These are phyloP conservation scores for Myrmecobius fasciatus DNA, from an alignment of 2,113 vertebrate species.

Conservation along the genomic window DNA sequence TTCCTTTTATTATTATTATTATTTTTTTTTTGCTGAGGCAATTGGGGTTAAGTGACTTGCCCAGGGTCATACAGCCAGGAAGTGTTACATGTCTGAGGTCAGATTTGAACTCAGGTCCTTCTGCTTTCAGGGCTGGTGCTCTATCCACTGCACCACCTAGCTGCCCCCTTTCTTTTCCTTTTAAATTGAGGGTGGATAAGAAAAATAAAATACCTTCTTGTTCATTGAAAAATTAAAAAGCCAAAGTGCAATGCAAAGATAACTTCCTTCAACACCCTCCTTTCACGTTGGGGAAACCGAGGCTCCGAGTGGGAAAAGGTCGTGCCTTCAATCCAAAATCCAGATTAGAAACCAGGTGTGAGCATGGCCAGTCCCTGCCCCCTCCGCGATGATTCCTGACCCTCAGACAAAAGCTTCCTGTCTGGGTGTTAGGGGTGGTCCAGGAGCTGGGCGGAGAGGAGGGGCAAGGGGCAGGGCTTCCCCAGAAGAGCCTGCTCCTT, in stretches of 20 bases:
- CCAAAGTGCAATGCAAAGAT: not conserved
- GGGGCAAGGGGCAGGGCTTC: conserved; percentile 51
- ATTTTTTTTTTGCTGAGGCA: no score
- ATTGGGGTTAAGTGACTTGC: no score
- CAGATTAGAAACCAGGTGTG: conserved; percentile 28
- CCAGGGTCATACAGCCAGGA: no score
- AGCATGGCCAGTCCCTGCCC: not conserved
- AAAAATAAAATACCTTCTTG: not conserved
- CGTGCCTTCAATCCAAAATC: not conserved
- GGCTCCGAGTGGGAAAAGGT: not conserved
- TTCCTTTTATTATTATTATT: no score
- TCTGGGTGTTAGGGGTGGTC: conserved; percentile 49
- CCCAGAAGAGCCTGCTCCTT: conserved; percentile 32
- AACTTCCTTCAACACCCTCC: not conserved
- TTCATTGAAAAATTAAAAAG: not conserved
- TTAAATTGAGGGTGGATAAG: not conserved
- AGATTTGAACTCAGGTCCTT: no score
- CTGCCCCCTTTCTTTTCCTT: not conserved
- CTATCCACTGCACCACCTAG: no score
- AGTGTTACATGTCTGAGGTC: no score
- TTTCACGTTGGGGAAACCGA: not conserved
- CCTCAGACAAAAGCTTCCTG: conserved; percentile 78
- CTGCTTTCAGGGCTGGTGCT: no score
- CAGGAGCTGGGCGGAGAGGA: conserved; percentile 25
- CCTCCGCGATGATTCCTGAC: conserved; percentile 63